Evolutionary conservation across 2,888 invertebrate species (phyloP), one percentile per base, ranked within the genome.

Genomic region (Eucriotettix oculatus): DNA sequence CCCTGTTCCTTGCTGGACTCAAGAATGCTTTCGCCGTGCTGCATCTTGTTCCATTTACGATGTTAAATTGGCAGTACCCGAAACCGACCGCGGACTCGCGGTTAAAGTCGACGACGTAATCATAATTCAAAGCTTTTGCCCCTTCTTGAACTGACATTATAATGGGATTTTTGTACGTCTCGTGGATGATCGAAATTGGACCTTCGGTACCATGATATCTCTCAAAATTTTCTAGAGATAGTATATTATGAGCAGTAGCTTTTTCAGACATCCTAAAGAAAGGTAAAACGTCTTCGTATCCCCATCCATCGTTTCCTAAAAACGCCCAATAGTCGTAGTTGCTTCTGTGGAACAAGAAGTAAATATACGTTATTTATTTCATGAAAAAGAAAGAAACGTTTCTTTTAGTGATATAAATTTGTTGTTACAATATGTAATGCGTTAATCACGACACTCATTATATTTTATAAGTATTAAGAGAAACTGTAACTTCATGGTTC

Each of bases 21-120:
- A 87, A 73, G 66, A 81, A 87, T 0, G 81, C 79, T 66, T 79
- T 81, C 10, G 84, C 84, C 0, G 82, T 78, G 66, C 85, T 86
- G 52, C 62, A 62, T 9, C 64, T 55, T 3, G 71, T 69, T 66
- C 77, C 68, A 68, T 74, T 68, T 67, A 72, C 64, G 68, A 75
- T 81, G 10, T 81, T 83, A 1, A 81, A 73, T 67, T 73, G 64
- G n/a, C 57, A 70, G 56, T 71, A 72, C 43, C 75, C 71, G 59
- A 78, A 80, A 0, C 80, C 83, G 29, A 43, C 48, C 2, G 29
- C 29, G 29, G 29, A 5, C 29, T 29, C 29, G 29, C 29, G 71
- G 64, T 77, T 77, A 10, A 79, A 68, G 11, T 75, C 67, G 10
- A 74, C 67, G 0, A 75, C 64, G 1, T 65, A 62, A 0, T 71